Evolutionary conservation across 2,797 vertebrate genomes (phyloP).

Genomic region (Tokudaia tokunoshimensis): DNA sequence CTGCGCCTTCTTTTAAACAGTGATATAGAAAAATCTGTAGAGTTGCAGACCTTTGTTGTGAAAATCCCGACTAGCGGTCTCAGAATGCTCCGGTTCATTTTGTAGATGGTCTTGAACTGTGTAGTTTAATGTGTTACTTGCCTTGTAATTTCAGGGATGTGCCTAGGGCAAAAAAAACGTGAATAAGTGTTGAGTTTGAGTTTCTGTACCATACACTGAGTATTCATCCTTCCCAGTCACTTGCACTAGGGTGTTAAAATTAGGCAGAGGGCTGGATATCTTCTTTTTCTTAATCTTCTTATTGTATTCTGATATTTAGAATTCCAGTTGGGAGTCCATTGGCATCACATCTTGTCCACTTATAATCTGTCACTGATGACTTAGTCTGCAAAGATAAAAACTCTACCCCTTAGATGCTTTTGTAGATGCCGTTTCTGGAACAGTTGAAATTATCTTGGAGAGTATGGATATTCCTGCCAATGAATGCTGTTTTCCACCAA

Average conservation of each 20-base stretch:
- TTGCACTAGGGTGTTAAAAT: neutral
- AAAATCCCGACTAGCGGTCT: constrained; percentile 6
- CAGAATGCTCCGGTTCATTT: constrained; percentile 33
- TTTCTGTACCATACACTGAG: neutral
- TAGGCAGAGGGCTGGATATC: neutral
- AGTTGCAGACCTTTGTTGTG: neutral
- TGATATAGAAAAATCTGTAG: neutral
- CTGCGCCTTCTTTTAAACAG: neutral
- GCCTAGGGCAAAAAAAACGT: neutral
- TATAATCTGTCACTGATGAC: neutral
- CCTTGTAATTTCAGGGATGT: neutral
- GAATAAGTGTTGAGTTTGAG: constrained; percentile 6
- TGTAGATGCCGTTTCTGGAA: neutral
- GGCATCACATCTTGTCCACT: neutral
- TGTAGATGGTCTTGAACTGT: neutral
- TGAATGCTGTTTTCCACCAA: constrained; percentile 1
- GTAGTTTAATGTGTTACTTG: neutral
- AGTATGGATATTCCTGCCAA: constrained; percentile 36
- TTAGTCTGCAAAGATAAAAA: constrained; percentile 18
- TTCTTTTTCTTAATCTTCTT: constrained; percentile 31
- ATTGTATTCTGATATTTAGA: neutral
- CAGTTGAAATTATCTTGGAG: constrained; percentile 21
- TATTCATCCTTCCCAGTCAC: constrained; percentile 1
- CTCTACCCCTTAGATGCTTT: neutral
- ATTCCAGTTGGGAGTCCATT: neutral